Base-by-base conservation (phyloP, 2,888 invertebrate genomes). In the Notodonta dromedarius region DNA sequence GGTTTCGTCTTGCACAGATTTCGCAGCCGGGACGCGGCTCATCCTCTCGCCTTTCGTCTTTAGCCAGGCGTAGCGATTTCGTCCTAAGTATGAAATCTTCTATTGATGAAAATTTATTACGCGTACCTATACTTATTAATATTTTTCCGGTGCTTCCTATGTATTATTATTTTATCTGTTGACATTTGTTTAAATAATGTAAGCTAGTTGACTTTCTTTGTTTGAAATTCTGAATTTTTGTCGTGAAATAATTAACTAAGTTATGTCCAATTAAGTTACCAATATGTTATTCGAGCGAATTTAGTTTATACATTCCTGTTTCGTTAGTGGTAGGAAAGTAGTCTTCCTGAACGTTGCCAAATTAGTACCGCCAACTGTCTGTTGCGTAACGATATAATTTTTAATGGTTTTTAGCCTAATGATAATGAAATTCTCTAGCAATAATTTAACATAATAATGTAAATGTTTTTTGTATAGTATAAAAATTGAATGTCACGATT, bases 291-390 rank as follows among this genome's bases (percentile, higher is more conserved):
- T 88, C 80, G 86, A 91, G 86, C 91, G 91, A 91, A 91, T 93
- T 93, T 92, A 91, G 91, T 93, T 90, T 83, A 85, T 84, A 88
- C 91, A 92, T 89, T 91, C 88, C 90, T 91, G 88, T 93, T 92
- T 92, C 89, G 90, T 91, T 90, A 91, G 90, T 91, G 86, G 88
- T 93, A 93, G 90, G 87, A 90, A 89, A 91, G 91, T 92, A 92
- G 93, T 93, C 93, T 93, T 93, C 93, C 92, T 90, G 83, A 93
- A 91, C 90, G 91, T 92, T 93, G 93, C 93, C 93, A 93, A 93
- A 93, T 91, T 89, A 82, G 85, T 83, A 87, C 89, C 88, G 91
- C 90, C 90, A 91, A 92, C 90, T 87, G 80, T 90, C 88, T 90
- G 89, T 89, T 89, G 90, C 89, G 90, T 89, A 88, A 88, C 89